Evolutionary conservation across 2,797 vertebrate genomes (phyloP).

Genomic region (Sebastes reedi): DNA sequence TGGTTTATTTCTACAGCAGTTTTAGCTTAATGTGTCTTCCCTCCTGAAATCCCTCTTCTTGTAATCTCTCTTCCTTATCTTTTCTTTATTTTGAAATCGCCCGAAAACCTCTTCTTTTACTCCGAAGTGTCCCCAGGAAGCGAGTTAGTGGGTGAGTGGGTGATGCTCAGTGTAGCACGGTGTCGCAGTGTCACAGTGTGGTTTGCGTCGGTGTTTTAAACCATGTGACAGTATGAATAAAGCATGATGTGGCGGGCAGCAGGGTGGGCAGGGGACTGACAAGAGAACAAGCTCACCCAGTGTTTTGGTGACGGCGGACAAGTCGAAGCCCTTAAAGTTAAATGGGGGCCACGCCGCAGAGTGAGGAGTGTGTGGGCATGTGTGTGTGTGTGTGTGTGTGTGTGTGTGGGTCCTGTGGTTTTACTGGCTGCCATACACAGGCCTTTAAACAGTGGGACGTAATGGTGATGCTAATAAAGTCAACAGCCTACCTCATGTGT

Average conservation of each 20-base stretch:
- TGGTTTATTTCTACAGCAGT: not conserved
- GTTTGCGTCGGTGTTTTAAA: constrained; percentile 60
- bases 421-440: constrained; percentile 36
- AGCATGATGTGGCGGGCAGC: constrained; percentile 68
- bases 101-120: not conserved
- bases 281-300: constrained; percentile 71
- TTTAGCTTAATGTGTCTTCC: not conserved
- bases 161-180: constrained; percentile 29
- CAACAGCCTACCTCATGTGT: constrained; percentile 51
- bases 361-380: constrained; percentile 21
- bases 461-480: constrained; percentile 60
- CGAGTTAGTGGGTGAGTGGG: constrained; percentile 18
- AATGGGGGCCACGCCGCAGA: constrained; percentile 63
- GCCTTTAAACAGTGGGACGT: constrained; percentile 48
- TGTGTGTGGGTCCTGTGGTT: constrained; percentile 47
- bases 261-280: constrained; percentile 64
- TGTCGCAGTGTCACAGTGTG: constrained; percentile 51
- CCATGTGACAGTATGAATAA: constrained; percentile 77
- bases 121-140: constrained; percentile 7
- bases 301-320: constrained; percentile 70
- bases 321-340: constrained; percentile 73
- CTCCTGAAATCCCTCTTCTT: not conserved
- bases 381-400: constrained; percentile 10
- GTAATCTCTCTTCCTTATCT: not conserved
- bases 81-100: not conserved